These are phyloP conservation scores for Podarcis siculus DNA, from an alignment of 2,797 vertebrate genomes.

Conservation along the genomic window DNA sequence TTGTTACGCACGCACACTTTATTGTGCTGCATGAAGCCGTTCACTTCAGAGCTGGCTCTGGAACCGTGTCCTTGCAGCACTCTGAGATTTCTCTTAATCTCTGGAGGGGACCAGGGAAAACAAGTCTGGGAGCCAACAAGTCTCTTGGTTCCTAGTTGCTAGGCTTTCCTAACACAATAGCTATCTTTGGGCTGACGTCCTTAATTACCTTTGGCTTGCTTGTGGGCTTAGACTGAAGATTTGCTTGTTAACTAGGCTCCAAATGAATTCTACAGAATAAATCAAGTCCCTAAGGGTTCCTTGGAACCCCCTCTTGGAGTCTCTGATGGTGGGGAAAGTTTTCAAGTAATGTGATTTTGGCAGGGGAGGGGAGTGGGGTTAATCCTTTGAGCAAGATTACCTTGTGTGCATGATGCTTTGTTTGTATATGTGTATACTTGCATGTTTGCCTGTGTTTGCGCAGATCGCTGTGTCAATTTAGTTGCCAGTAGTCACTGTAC, in stretches of 20 bases:
- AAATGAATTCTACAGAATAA: not conserved
- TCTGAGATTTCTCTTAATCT: not conserved
- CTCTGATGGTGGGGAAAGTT: not conserved
- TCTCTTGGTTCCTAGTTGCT: conserved; percentile 15
- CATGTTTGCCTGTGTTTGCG: too few species aligned
- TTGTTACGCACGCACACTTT: too few species aligned
- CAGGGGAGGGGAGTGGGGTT: too few species aligned
- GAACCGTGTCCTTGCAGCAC: not conserved
- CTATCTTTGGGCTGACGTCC: not conserved
- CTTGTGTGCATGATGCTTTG: not conserved
- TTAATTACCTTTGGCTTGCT: not conserved
- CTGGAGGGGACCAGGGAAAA: not conserved
- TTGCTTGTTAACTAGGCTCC: not conserved
- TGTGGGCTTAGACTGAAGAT: not conserved
- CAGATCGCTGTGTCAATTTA: not conserved
- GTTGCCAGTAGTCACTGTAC: not conserved
- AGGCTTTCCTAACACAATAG: not conserved
- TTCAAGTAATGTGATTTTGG: not conserved
- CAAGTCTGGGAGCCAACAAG: not conserved
- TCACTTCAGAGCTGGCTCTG: too few species aligned
- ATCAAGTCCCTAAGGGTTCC: not conserved
- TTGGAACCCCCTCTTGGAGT: not conserved
- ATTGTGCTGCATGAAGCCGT: too few species aligned
- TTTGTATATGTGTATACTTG: too few species aligned
- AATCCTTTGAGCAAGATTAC: not conserved